Conservation (phyloP, 2,797 vertebrate genomes). For the Peromyscus attwateri region DNA sequence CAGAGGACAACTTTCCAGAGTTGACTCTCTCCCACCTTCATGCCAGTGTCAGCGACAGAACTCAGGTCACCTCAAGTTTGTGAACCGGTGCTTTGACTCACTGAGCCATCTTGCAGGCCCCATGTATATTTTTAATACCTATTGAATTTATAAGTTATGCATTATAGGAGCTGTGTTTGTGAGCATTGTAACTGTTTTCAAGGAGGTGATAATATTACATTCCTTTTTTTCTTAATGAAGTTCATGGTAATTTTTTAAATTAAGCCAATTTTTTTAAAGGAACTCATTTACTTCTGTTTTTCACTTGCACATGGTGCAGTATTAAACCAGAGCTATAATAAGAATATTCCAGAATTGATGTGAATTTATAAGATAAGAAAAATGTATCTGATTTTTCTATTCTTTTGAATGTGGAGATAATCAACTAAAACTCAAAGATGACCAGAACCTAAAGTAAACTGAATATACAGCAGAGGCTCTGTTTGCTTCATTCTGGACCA, state of each 20-base stretch:
- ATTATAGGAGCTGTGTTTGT: conserved; percentile 14
- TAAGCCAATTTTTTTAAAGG: conserved; percentile 33
- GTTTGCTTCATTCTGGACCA: not conserved
- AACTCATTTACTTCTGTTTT: conserved; percentile 31
- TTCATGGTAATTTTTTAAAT: not conserved
- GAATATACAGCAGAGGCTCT: not conserved
- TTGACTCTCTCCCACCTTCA: not conserved
- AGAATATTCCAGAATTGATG: not conserved
- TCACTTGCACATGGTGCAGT: not conserved
- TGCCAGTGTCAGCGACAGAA: not conserved
- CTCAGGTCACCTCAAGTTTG: not conserved
- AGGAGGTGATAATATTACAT: not conserved
- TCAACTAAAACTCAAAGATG: conserved; percentile 27
- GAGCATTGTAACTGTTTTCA: conserved; percentile 43
- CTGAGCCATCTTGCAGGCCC: not conserved
- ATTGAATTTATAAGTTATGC: conserved; percentile 22
- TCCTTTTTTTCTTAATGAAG: conserved; percentile 57
- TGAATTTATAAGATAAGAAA: conserved; percentile 33
- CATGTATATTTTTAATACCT: conserved; percentile 31
- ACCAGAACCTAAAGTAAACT: conserved; percentile 7
- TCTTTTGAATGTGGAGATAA: conserved; percentile 42
- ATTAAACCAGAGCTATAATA: conserved; percentile 41
- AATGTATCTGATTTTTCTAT: conserved; percentile 31
- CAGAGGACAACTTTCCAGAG: not conserved
- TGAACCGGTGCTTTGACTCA: not conserved